A percentile compares a stretch with the other conserved stretches of the same genome.
phyloP scores from a whole-genome alignment of 2,888 invertebrate species.

The Torymus aiolomorphi region DNA sequence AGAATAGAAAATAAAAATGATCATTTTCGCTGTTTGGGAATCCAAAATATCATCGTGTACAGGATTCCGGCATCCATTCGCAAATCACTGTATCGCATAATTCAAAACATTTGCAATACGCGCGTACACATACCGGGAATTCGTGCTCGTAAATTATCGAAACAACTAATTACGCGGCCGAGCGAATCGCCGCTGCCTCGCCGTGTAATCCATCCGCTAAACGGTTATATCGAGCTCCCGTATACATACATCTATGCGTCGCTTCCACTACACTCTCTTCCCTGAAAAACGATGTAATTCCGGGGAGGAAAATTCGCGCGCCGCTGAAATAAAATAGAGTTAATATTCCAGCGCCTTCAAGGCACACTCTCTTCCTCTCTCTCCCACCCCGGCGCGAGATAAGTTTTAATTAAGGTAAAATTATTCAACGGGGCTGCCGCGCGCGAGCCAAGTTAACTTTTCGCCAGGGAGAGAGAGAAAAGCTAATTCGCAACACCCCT shows the following conservation, averaged over 20 bases:
- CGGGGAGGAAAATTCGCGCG: neutral
- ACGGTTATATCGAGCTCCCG: constrained; percentile 31
- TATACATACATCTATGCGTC: neutral
- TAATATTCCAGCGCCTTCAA: neutral
- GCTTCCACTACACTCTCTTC: no score
- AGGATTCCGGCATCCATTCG: no score
- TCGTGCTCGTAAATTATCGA: constrained; percentile 42
- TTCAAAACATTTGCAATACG: no score
- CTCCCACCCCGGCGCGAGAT: neutral
- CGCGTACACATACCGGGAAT: neutral
- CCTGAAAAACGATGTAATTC: no score
- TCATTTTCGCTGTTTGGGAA: no score
- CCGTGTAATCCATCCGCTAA: constrained; percentile 29
- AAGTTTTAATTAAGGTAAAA: constrained; percentile 29
- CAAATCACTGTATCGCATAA: no score
- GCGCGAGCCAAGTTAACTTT: constrained; percentile 10
- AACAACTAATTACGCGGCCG: constrained; percentile 40
- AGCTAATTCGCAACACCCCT: constrained; percentile 17
- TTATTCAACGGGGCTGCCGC: constrained; percentile 19
- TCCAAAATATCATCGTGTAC: no score
- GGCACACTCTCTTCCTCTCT: no score
- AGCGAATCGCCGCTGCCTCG: constrained; percentile 4
- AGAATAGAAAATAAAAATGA: no score
- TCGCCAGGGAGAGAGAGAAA: neutral
- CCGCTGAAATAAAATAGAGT: neutral